phyloP scores from a whole-genome alignment of 2,888 invertebrate species.

The Octonoba sinensis region DNA sequence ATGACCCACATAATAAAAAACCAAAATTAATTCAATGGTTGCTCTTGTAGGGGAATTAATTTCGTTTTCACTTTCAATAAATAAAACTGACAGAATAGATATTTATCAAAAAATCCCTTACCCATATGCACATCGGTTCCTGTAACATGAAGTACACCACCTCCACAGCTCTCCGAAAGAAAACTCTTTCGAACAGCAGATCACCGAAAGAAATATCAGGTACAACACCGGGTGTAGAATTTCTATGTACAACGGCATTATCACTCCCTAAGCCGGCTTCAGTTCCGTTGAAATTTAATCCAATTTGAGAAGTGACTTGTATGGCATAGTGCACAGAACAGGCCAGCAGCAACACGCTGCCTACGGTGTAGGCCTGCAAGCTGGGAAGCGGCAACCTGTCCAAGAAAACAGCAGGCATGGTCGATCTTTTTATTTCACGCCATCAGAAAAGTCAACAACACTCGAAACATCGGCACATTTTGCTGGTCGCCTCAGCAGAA shows the following conservation, averaged over 20 bases:
- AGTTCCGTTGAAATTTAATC: slow-evolving; percentile 73
- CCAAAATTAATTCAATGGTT: no score
- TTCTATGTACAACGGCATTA: slow-evolving; percentile 29
- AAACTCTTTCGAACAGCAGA: slow-evolving; percentile 40
- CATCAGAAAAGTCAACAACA: slow-evolving; percentile 1
- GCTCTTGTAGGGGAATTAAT: no score
- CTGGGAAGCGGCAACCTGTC: slow-evolving; percentile 87
- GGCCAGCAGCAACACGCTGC: slow-evolving; percentile 81
- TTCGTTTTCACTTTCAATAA: no score
- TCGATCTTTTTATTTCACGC: slow-evolving; percentile 5
- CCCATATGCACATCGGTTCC: slow-evolving; percentile 88
- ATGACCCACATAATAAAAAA: no score
- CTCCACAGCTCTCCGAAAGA: slow-evolving; percentile 59
- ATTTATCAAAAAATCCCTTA: slow-evolving; percentile 75
- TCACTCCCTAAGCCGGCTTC: slow-evolving; percentile 18
- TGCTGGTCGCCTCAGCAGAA: neutral
- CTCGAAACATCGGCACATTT: slow-evolving; percentile 1
- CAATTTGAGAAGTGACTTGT: slow-evolving; percentile 77
- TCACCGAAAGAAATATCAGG: slow-evolving; percentile 34
- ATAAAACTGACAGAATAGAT: no score
- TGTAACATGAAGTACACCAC: slow-evolving; percentile 80
- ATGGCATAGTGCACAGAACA: slow-evolving; percentile 79
- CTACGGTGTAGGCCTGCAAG: slow-evolving; percentile 82
- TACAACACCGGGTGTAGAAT: slow-evolving; percentile 30
- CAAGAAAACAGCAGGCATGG: slow-evolving; percentile 73